These are phyloP conservation scores for Geodia barretti DNA, from an alignment of 37 sponge, comb jelly and placozoan species.

Conservation along the genomic window DNA sequence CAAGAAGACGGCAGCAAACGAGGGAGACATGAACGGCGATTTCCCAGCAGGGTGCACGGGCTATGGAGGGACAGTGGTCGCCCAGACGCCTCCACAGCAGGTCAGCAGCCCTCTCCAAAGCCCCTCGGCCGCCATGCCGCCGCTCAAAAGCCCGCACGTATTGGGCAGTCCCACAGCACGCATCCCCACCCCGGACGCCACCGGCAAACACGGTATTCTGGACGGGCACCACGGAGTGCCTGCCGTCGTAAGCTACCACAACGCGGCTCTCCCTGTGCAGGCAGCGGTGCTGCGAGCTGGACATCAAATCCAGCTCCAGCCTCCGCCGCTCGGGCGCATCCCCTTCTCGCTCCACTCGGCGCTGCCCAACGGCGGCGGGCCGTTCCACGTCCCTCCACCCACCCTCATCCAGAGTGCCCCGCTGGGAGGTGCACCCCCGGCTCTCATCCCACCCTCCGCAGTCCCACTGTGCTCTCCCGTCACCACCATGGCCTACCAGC, in stretches of 20 bases:
- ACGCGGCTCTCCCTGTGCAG: conserved; percentile 5
- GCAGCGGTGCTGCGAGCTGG: background rate
- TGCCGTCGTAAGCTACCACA: background rate
- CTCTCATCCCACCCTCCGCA: conserved; percentile 8
- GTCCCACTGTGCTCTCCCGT: conserved; percentile 19
- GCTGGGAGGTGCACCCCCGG: conserved; percentile 5
- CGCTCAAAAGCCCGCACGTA: conserved; percentile 11
- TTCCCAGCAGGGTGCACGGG: background rate
- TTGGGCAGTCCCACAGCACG: conserved; percentile 17
- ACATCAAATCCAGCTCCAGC: conserved; percentile 24
- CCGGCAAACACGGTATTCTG: background rate
- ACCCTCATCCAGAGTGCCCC: conserved; percentile 30
- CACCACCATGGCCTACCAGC: conserved; percentile 21
- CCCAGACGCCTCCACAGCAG: background rate
- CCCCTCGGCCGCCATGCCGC: conserved; percentile 28
- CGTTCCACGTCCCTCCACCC: background rate
- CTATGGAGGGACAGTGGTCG: background rate
- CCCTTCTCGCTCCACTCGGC: conserved; percentile 7
- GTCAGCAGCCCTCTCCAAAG: conserved; percentile 65
- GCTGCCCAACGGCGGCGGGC: conserved; percentile 21
- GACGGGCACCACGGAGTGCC: conserved; percentile 18
- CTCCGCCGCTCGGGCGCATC: conserved; percentile 34
- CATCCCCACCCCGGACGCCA: background rate
- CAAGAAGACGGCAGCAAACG: background rate
- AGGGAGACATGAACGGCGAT: background rate